These are phyloP conservation scores for Onychomys leucogaster DNA, from an alignment of 2,797 vertebrate genomes.

Conservation along the genomic window DNA sequence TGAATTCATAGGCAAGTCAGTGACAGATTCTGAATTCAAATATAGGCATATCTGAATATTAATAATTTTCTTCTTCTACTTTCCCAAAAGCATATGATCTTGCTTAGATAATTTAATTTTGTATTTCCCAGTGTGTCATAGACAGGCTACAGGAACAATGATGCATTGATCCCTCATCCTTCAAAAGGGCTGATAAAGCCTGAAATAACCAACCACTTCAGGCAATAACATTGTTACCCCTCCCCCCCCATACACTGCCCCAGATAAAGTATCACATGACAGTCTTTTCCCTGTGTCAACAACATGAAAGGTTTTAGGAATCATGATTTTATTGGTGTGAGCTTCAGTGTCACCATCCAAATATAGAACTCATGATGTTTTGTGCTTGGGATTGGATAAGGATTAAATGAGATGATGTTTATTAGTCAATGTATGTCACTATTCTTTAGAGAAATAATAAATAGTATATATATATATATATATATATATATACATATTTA, in stretches of 20 bases:
- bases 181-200: neutral
- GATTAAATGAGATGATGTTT: conserved; percentile 18
- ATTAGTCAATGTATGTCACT: neutral
- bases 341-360: neutral
- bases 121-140: neutral
- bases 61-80: neutral
- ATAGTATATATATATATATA: neutral
- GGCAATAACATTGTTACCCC: neutral
- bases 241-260: neutral
- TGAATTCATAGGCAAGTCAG: neutral
- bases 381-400: conserved; percentile 21
- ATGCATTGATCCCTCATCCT: neutral
- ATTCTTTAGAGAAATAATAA: conserved; percentile 4
- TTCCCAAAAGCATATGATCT: neutral
- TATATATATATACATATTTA: no score
- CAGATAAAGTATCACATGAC: neutral
- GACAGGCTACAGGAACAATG: neutral
- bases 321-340: conserved; percentile 1
- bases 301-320: neutral
- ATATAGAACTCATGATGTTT: neutral
- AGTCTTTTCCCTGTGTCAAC: neutral
- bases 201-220: neutral
- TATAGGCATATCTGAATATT: neutral
- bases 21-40: conserved; percentile 47
- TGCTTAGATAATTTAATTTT: neutral